Base-by-base conservation (phyloP, 2,113 vertebrate genomes). In the Corythaeola cristata region DNA sequence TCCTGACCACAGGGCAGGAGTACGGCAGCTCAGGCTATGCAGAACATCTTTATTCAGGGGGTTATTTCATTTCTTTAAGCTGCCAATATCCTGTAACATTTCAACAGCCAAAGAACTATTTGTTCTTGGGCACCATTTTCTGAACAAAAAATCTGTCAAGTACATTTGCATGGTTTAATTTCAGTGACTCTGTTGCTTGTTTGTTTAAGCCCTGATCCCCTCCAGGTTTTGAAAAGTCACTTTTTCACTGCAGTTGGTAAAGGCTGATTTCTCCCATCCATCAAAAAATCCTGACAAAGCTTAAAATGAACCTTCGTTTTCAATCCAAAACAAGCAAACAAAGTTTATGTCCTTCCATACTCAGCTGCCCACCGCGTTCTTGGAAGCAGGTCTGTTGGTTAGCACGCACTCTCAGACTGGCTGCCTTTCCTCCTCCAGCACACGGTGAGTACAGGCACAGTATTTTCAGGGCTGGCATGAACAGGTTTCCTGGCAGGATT, bases 81-180 rank as follows among this genome's bases (percentile, higher is more conserved):
- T 90, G 89, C 58, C 79, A 93, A 72, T 62, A 94, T 84, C 76
- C 92, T 94, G 88, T 59, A 77, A 53, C 41, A 33, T 81, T 96
- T 94, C 76, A 85, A 58, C 86, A 88, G 84, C 92, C 92, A 91
- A 94, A 93, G 86, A 92, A 90, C 90, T 94, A 62, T 75, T 97
- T 95, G 84, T 95, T 96, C 89, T 68, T 69, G 66, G 73, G 78
- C 81, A 94, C 52, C 26, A 27, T 84, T 84, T 95, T 80, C 84
- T 60, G 87, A 63, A n/a, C 77, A 88, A 75, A 45, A 87, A 85
- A 91, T 84, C 73, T 88, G 84, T 95, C 80, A 59, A 89, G 39
- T 32, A 66, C 49, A 68, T 96, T 94, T 94, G 59, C 81, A 85
- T 78, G 80, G 85, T 92, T 94, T 96, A 59, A 85, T 92, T 94